Evolutionary conservation across 1,140 invertebrate species (phyloP), one percentile per base, ranked within the genome.

Genomic region (Formica selysi): DNA sequence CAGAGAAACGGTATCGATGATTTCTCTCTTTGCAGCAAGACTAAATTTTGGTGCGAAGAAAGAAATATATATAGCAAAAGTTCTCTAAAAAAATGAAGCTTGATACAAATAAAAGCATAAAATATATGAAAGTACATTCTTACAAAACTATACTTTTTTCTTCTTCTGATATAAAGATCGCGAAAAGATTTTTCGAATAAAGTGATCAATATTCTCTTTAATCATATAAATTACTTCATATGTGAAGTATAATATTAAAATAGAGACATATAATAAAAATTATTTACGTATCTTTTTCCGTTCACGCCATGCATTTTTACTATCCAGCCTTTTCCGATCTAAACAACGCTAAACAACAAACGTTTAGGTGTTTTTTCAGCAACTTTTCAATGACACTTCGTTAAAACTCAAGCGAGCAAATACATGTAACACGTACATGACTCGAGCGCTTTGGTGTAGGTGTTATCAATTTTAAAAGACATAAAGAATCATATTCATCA

Each of bases 401-500:
- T 38, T 7, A 2, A 41, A 54, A 70, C 26, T 67, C 19, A 29
- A 71, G 5, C 7, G 22, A 70, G 7, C 22, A 41, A 41, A 59
- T 22, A n/a, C 26, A 32, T 32, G 32, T 44, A 44, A 11, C 38
- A 41, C 7, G 7, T 41, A 41, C 8, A 59, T 19, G 5, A 32
- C 29, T 71, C 26, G 19, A 32, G 10, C 26, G 19, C n/a, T 68
- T 57, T 7, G 44, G 11, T 32, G 6, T 73, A 32, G 7, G 19
- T 29, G 38, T 11, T 83, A 74, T 74, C 54, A 83, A 83, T 83
- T 81, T 83, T 61, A 8, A 16, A 22, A n/a, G 29, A 61, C 38
- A 61, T 81, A 73, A 81, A 81, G 68, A 83, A 59, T 74, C 68
- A 48, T 36, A 59, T 26, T 26, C 26, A 26, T 74, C 68, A 48